Conservation (phyloP, 2,797 vertebrate species). For the Tenualosa thibaudeaui region DNA sequence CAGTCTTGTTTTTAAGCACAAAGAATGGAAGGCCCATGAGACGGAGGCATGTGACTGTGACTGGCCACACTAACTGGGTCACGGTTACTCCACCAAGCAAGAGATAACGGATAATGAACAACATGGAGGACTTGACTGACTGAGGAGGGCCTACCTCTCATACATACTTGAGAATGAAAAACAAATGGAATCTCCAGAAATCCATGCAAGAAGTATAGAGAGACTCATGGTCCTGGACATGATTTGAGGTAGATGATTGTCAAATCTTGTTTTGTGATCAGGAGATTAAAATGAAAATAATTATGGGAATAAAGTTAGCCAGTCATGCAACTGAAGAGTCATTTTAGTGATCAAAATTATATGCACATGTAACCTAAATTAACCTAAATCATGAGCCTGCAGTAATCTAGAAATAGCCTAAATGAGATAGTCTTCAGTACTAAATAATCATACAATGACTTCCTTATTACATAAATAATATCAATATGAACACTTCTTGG, state of each 20-base stretch:
- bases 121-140: background rate
- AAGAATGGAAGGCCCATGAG: conserved; percentile 58
- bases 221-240: too few relatives aligned
- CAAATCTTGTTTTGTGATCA: background rate
- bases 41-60: conserved; percentile 58
- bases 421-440: background rate
- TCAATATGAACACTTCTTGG: background rate
- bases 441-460: background rate
- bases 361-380: background rate
- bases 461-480: background rate
- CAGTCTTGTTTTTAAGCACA: conserved; percentile 47
- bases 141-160: conserved; percentile 33
- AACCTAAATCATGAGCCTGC: background rate
- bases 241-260: background rate
- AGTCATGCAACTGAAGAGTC: background rate
- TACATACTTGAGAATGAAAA: background rate
- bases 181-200: background rate
- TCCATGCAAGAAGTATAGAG: background rate
- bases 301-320: background rate
- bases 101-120: conserved; percentile 25
- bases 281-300: too few relatives aligned
- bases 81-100: conserved; percentile 48
- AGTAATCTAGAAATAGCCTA: background rate
- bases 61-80: conserved; percentile 59
- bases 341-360: background rate